Conservation (phyloP, 2,113 vertebrate genomes). For the Vidua chalybeata region DNA sequence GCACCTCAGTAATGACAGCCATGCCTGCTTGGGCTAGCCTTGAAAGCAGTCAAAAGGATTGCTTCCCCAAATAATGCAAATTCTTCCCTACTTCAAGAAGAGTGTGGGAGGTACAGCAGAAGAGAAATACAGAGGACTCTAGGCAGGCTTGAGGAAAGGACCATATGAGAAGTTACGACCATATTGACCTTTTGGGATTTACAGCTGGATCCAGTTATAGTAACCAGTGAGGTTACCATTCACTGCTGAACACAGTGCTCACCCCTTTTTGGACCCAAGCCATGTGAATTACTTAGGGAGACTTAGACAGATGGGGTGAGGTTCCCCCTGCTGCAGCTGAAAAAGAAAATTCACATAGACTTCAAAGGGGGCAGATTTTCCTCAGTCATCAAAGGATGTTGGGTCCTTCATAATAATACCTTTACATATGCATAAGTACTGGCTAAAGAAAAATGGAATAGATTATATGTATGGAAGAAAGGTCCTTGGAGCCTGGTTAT, state of each 20-base stretch:
- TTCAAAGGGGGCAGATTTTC: conserved; percentile 42
- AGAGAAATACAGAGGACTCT: background rate
- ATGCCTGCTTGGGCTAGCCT: background rate
- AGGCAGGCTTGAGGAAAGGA: background rate
- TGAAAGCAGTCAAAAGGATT: background rate
- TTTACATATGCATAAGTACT: conserved; percentile 33
- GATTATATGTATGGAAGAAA: background rate
- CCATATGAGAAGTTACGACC: background rate
- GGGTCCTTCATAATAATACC: background rate
- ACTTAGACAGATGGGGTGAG: background rate
- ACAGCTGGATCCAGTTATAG: background rate
- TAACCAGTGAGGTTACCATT: background rate
- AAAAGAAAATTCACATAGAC: conserved; percentile 3
- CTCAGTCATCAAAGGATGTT: conserved; percentile 14
- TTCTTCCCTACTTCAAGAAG: background rate
- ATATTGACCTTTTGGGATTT: background rate
- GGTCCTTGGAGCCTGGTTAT: background rate
- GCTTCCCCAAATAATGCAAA: background rate
- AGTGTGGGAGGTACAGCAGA: background rate
- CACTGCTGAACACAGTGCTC: background rate
- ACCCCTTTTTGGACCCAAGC: background rate
- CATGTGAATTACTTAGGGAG: background rate
- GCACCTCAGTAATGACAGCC: background rate
- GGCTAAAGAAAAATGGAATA: background rate
- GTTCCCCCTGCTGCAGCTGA: background rate